Percentiles rank a stretch among this genome's conserved stretches.
phyloP scores from a whole-genome alignment of 1,140 invertebrate species.

The Procambarus clarkii region DNA sequence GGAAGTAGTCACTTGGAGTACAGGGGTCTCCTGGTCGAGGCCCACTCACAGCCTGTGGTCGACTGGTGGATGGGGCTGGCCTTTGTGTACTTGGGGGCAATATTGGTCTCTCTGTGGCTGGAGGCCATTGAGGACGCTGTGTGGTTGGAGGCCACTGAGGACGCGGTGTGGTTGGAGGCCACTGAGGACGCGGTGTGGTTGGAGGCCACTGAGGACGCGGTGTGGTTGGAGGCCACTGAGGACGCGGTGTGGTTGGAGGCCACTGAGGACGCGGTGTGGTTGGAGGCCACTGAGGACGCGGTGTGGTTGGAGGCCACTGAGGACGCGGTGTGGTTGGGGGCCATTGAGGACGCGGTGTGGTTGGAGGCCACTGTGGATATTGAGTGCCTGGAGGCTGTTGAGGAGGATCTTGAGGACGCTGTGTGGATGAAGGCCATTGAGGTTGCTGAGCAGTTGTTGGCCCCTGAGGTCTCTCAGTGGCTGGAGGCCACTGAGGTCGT shows the following conservation, averaged over 20 bases:
- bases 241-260: not conserved
- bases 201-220: not conserved
- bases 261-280: not conserved
- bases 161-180: not conserved
- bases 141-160: not conserved
- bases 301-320: not conserved
- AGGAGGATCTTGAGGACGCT: not conserved
- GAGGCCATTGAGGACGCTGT: not conserved
- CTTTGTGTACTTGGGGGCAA: not conserved
- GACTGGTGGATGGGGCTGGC: not conserved
- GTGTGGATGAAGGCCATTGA: not conserved
- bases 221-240: not conserved
- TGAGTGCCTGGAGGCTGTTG: not conserved
- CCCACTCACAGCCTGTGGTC: not conserved
- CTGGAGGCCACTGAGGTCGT: not conserved
- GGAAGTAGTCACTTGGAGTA: not conserved
- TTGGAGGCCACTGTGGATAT: not conserved
- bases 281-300: not conserved
- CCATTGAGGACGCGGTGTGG: not conserved
- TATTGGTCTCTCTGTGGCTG: not conserved
- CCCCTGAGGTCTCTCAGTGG: not conserved
- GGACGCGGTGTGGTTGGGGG: not conserved
- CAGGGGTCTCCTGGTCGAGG: constrained; percentile 35
- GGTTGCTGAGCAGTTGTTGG: not conserved
- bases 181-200: not conserved